Percentiles rank a stretch among this genome's conserved stretches.
Evolutionary conservation across 2,113 vertebrate genomes (phyloP).

Genomic region (Pogona vitticeps): DNA sequence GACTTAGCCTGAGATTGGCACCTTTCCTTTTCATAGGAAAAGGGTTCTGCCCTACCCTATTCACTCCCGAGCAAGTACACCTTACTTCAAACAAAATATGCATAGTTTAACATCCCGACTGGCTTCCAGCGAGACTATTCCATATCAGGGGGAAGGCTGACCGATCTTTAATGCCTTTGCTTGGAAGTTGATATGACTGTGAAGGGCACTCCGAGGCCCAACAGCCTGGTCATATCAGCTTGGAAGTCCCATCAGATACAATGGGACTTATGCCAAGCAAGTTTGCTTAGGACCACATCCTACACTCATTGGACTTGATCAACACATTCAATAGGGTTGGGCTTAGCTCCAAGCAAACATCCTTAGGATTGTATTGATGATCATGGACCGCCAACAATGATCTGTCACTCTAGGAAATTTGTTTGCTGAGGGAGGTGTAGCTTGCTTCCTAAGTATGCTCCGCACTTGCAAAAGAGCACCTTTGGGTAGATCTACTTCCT

Average conservation of each 20-base stretch:
- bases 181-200: not conserved
- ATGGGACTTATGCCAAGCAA: not conserved
- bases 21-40: not conserved
- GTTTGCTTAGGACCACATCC: not conserved
- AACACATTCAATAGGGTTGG: not conserved
- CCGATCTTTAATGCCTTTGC: not conserved
- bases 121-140: not conserved
- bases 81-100: too few relatives aligned
- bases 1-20: not conserved
- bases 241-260: not conserved
- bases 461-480: not conserved
- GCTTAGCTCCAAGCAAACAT: not conserved
- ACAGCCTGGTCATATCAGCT: not conserved
- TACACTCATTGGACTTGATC: not conserved
- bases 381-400: too few relatives aligned
- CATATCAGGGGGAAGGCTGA: too few relatives aligned
- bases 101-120: too few relatives aligned
- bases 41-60: too few relatives aligned
- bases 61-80: too few relatives aligned
- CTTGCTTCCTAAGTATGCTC: not conserved
- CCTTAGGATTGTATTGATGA: not conserved
- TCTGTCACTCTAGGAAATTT: too few relatives aligned
- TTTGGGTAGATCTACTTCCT: not conserved
- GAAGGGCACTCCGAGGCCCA: not conserved
- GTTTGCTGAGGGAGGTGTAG: not conserved